phyloP scores from a whole-genome alignment of 2,113 vertebrate genomes.

The Ciconia boyciana region DNA sequence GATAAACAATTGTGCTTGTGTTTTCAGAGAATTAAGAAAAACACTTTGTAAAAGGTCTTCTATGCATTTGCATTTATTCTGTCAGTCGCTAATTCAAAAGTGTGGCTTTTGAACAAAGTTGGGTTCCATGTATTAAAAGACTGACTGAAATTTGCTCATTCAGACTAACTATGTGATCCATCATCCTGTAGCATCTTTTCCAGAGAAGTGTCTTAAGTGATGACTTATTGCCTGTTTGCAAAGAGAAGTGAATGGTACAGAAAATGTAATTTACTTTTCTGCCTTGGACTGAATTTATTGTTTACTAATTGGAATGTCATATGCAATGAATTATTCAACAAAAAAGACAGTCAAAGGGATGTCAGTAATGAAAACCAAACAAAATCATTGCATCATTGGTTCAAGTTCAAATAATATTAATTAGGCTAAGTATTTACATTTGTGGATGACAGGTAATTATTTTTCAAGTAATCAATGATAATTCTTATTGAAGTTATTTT shows the following conservation, averaged over 20 bases:
- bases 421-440: not conserved
- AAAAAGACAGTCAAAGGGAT: not conserved
- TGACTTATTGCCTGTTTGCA: slow-evolving; percentile 31
- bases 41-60: not conserved
- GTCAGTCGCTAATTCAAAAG: not conserved
- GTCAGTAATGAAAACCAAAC: slow-evolving; percentile 13
- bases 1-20: not conserved
- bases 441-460: slow-evolving; percentile 4
- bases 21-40: not conserved
- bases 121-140: not conserved
- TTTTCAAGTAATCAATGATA: slow-evolving; percentile 33
- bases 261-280: slow-evolving; percentile 47
- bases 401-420: slow-evolving; percentile 46
- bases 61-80: not conserved
- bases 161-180: slow-evolving; percentile 40
- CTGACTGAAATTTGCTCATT: slow-evolving; percentile 15
- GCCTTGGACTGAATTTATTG: slow-evolving; percentile 40
- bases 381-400: not conserved
- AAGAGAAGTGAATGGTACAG: not conserved
- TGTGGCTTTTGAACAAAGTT: not conserved
- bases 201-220: not conserved
- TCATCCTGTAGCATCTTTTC: slow-evolving; percentile 31
- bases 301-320: slow-evolving; percentile 62
- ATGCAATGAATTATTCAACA: slow-evolving; percentile 29
- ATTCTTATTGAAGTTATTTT: slow-evolving; percentile 4